phyloP scores from a whole-genome alignment of 2,113 vertebrate species.

The Python bivittatus region DNA sequence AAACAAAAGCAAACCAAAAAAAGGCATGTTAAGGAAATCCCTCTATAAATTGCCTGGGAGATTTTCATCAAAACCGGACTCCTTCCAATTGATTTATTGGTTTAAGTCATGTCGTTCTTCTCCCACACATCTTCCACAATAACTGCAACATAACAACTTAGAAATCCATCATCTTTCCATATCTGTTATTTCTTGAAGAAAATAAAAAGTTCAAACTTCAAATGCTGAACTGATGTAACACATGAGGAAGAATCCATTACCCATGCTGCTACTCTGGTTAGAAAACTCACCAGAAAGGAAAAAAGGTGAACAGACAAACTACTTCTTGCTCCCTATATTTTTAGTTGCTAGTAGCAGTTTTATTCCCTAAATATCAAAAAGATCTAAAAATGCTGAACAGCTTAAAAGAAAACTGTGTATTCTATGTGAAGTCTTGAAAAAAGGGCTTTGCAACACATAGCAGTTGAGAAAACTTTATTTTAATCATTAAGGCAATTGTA shows the following conservation, averaged over 20 bases:
- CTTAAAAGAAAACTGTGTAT: neutral
- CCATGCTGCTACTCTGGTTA: neutral
- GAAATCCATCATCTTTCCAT: slow-evolving; percentile 8
- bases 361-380: neutral
- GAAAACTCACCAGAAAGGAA: neutral
- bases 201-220: slow-evolving; percentile 4
- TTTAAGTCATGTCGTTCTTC: neutral
- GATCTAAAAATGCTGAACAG: neutral
- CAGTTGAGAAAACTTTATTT: neutral
- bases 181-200: slow-evolving; percentile 24
- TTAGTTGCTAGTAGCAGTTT: neutral
- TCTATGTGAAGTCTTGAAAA: neutral
- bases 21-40: neutral
- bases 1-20: neutral
- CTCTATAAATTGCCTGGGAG: slow-evolving; percentile 7
- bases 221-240: slow-evolving; percentile 7
- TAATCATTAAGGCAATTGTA: neutral
- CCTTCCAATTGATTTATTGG: neutral
- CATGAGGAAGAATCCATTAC: slow-evolving; percentile 7
- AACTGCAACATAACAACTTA: neutral
- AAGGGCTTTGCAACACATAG: neutral
- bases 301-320: neutral
- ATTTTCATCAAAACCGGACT: slow-evolving; percentile 4
- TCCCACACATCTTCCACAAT: neutral
- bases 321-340: neutral